Evolutionary conservation across 1,140 invertebrate genomes (phyloP).

Genomic region (Sminthurinus signatus): DNA sequence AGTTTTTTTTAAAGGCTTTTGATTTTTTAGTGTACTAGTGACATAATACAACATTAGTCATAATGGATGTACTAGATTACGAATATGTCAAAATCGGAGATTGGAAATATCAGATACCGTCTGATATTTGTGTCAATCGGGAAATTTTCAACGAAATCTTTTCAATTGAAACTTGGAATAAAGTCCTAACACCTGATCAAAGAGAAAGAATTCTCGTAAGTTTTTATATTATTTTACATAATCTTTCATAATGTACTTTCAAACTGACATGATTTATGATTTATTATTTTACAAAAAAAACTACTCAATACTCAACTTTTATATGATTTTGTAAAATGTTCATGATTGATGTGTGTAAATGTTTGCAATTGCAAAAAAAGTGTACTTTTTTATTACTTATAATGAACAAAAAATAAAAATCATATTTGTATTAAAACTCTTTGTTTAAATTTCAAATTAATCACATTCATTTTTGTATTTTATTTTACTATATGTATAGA

Average conservation of each 20-base stretch:
- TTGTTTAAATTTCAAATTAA: not conserved
- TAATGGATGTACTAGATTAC: conserved; percentile 17
- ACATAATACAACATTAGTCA: not conserved
- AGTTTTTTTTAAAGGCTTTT: too few relatives aligned
- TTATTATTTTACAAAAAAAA: too few relatives aligned
- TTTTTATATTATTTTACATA: too few relatives aligned
- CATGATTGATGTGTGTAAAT: too few relatives aligned
- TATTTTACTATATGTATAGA: conserved; percentile 19
- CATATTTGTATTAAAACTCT: not conserved
- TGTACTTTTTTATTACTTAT: not conserved
- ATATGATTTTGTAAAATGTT: too few relatives aligned
- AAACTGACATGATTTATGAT: too few relatives aligned
- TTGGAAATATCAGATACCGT: conserved; percentile 31
- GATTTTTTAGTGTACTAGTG: too few relatives aligned
- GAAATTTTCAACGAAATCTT: conserved; percentile 38
- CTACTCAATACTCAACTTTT: too few relatives aligned
- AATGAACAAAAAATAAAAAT: too few relatives aligned
- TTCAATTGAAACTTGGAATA: conserved; percentile 37
- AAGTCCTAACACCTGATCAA: conserved; percentile 28
- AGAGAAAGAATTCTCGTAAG: conserved; percentile 33
- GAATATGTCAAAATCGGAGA: conserved; percentile 35
- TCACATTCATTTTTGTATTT: too few relatives aligned
- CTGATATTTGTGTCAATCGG: conserved; percentile 31
- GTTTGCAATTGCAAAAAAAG: too few relatives aligned
- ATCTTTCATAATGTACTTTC: too few relatives aligned